These are phyloP conservation scores for Sternotherus odoratus DNA, from an alignment of 2,797 vertebrate genomes.

Conservation along the genomic window DNA sequence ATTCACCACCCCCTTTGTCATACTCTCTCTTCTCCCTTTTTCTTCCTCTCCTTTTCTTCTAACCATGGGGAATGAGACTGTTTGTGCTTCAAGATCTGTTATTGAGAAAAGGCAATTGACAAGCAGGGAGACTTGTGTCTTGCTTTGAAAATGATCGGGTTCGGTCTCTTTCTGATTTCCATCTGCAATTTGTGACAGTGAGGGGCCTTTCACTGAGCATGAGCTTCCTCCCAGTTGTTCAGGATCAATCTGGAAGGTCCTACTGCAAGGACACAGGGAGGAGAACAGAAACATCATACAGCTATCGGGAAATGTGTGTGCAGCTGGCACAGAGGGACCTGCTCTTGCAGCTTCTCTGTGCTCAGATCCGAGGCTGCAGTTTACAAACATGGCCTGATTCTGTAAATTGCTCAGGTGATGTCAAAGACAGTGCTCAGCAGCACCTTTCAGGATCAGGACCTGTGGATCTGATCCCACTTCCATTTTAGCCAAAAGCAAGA, in stretches of 20 bases:
- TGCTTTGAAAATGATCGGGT: conserved; percentile 48
- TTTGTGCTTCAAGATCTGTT: conserved; percentile 5
- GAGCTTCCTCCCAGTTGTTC: background rate
- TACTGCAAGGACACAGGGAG: background rate
- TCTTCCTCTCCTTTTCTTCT: background rate
- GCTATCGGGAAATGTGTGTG: fast-evolving
- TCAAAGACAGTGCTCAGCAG: background rate
- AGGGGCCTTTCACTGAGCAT: background rate
- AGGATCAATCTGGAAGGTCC: fast-evolving
- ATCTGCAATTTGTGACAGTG: conserved; percentile 24
- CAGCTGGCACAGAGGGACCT: fast-evolving
- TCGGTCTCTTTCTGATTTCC: conserved; percentile 47
- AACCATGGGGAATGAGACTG: background rate
- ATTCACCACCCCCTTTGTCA: background rate
- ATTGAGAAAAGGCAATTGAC: conserved; percentile 25
- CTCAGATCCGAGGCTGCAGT: background rate
- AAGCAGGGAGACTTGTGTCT: background rate
- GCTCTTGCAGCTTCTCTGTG: background rate
- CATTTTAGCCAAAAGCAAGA: background rate
- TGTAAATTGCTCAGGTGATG: background rate
- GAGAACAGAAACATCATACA: background rate
- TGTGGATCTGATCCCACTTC: background rate
- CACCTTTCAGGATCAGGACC: background rate
- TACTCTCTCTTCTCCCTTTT: background rate
- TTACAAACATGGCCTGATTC: background rate